These are phyloP conservation scores for Congeria kusceri DNA, from an alignment of 2,888 invertebrate species.

Conservation along the genomic window DNA sequence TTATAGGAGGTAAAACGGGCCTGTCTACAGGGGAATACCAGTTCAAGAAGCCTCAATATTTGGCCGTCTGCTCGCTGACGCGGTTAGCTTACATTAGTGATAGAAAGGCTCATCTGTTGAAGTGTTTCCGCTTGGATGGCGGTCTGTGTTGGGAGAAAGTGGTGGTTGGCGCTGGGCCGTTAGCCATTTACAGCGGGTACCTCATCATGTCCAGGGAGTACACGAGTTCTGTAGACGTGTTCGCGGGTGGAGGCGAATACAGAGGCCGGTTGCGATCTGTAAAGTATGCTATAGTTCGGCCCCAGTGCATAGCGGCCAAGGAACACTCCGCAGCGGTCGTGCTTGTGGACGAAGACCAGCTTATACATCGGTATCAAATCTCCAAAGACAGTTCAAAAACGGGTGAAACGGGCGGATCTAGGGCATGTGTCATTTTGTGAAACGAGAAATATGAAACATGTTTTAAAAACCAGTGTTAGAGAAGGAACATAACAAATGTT, in stretches of 20 bases:
- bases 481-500: no score
- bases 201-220: constrained; percentile 32
- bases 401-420: no score
- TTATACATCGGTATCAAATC: neutral
- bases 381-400: neutral
- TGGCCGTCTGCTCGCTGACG: constrained; percentile 44
- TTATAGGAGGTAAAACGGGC: constrained; percentile 37
- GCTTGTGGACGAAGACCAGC: constrained; percentile 17
- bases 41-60: constrained; percentile 33
- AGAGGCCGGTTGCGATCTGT: constrained; percentile 42
- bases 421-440: no score
- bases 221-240: constrained; percentile 46
- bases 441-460: no score
- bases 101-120: constrained; percentile 37
- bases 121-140: constrained; percentile 51
- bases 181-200: constrained; percentile 44
- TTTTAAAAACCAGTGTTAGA: no score
- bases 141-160: constrained; percentile 49
- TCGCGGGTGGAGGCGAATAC: constrained; percentile 33
- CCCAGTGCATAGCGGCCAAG: constrained; percentile 21
- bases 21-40: constrained; percentile 28
- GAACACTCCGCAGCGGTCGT: constrained; percentile 11
- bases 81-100: constrained; percentile 51
- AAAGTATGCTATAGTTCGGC: constrained; percentile 36
- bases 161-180: constrained; percentile 35